A percentile compares a stretch with the other conserved stretches of the same genome.
phyloP scores from a whole-genome alignment of 2,888 invertebrate genomes.

The Caenorhabditis sp. region DNA sequence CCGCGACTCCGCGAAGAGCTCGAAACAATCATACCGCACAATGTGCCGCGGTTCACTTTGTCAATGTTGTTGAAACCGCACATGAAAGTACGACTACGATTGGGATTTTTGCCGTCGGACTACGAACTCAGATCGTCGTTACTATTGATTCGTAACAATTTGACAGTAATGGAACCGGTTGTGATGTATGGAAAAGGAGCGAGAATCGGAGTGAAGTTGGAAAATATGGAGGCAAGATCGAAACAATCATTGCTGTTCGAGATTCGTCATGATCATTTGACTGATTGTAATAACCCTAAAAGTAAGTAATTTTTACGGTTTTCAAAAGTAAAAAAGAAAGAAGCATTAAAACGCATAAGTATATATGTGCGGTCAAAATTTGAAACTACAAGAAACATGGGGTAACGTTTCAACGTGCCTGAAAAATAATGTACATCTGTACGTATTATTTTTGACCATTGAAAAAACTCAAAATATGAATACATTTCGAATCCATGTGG shows the following conservation, averaged over 20 bases:
- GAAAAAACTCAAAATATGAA: too few relatives aligned
- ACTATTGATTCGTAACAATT: slow-evolving; percentile 81
- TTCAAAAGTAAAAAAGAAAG: neutral
- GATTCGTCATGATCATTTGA: slow-evolving; percentile 78
- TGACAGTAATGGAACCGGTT: slow-evolving; percentile 88
- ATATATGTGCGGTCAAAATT: too few relatives aligned
- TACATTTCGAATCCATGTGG: too few relatives aligned
- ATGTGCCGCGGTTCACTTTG: slow-evolving; percentile 72
- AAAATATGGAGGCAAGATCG: slow-evolving; percentile 56
- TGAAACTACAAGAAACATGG: too few relatives aligned
- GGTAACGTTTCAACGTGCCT: too few relatives aligned
- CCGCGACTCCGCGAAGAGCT: slow-evolving; percentile 72
- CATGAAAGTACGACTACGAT: slow-evolving; percentile 72
- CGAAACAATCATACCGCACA: slow-evolving; percentile 64
- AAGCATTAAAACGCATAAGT: too few relatives aligned
- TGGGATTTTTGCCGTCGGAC: slow-evolving; percentile 74
- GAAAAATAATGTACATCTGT: too few relatives aligned
- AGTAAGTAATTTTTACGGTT: slow-evolving; percentile 71
- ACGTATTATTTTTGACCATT: too few relatives aligned
- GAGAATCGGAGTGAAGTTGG: slow-evolving; percentile 81
- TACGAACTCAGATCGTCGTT: slow-evolving; percentile 73
- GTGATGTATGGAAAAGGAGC: slow-evolving; percentile 85
- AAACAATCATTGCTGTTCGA: slow-evolving; percentile 81
- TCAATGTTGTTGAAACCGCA: slow-evolving; percentile 77
- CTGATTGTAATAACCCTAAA: slow-evolving; percentile 75